Evolutionary conservation across 2,888 invertebrate species (phyloP).

Genomic region (Teleogryllus oceanicus): DNA sequence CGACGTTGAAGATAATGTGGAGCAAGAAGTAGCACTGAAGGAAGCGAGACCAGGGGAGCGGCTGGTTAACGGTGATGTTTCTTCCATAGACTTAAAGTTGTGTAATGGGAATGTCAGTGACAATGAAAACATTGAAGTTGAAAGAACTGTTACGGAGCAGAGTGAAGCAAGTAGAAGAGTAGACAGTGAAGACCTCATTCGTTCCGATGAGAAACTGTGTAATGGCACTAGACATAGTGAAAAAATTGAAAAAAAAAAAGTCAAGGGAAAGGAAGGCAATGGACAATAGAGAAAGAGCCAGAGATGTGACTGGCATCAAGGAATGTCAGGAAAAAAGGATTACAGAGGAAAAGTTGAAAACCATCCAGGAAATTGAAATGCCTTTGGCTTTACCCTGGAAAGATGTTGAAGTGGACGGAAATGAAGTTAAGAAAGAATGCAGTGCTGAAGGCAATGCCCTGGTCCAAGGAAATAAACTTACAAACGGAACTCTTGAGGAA

Average conservation of each 20-base stretch:
- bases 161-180: not conserved
- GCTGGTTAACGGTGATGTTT: not conserved
- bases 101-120: not conserved
- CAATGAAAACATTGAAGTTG: not conserved
- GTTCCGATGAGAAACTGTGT: not conserved
- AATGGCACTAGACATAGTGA: not conserved
- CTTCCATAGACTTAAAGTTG: not conserved
- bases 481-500: not conserved
- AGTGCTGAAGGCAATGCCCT: not conserved
- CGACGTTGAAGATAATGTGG: constrained; percentile 75
- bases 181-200: not conserved
- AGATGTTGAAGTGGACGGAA: not conserved
- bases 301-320: not conserved
- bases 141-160: not conserved
- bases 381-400: not conserved
- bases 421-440: not conserved
- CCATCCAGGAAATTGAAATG: not conserved
- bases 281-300: no score
- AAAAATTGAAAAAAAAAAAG: not conserved
- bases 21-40: constrained; percentile 49
- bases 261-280: not conserved
- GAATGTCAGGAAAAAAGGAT: not conserved
- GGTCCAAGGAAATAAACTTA: not conserved
- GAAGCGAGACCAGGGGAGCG: not conserved
- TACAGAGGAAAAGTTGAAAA: not conserved